Evolutionary conservation across 2,113 vertebrate species (phyloP).

Genomic region (Emberiza fucata): DNA sequence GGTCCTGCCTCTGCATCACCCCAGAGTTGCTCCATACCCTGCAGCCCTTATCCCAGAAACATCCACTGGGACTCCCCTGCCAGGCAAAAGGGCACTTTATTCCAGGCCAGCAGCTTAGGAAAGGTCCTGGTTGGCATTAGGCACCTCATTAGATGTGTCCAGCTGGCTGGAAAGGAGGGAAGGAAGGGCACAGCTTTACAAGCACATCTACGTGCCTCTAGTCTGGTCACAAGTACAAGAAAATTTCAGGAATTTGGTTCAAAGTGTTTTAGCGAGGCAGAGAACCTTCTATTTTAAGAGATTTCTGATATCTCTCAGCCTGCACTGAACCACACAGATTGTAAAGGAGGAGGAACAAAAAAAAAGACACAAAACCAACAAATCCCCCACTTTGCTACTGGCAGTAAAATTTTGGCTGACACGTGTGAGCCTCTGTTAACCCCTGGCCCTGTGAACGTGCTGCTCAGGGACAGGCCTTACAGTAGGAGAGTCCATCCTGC

Average conservation of each 20-base stretch:
- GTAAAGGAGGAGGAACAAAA: neutral
- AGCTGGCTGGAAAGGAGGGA: neutral
- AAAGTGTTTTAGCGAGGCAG: neutral
- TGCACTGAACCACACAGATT: neutral
- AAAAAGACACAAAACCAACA: neutral
- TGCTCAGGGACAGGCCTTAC: neutral
- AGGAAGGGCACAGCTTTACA: neutral
- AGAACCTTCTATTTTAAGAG: neutral
- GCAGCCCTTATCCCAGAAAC: neutral
- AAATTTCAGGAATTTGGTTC: neutral
- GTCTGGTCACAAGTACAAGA: fast-evolving
- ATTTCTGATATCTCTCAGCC: neutral
- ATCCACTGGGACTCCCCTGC: neutral
- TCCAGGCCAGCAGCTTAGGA: neutral
- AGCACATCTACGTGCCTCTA: neutral
- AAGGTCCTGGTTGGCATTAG: neutral
- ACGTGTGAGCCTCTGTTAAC: neutral
- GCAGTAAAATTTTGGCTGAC: neutral
- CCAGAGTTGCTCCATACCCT: neutral
- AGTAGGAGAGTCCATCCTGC: conserved; percentile 42
- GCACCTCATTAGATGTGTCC: neutral
- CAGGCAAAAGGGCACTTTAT: neutral
- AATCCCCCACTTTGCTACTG: neutral
- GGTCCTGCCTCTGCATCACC: neutral
- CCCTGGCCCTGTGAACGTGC: neutral